Conservation (phyloP, 2,888 invertebrate species). For the Megastigmus dorsalis region DNA sequence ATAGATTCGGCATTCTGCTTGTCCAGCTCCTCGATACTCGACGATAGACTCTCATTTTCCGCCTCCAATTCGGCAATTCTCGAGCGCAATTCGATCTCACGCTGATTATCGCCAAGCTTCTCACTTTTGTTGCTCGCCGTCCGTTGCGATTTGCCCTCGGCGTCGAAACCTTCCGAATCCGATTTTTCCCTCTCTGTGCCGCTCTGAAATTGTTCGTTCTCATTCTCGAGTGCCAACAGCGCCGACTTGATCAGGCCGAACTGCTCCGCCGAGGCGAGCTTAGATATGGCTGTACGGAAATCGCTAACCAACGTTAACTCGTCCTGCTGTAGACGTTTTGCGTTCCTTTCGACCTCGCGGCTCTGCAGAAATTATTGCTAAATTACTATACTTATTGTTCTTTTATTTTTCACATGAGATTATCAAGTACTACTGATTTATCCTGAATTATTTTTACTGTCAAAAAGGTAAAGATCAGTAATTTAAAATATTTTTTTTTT, state of each 20-base stretch:
- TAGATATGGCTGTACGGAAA: constrained; percentile 69
- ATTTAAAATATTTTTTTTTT: no score
- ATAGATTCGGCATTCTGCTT: constrained; percentile 83
- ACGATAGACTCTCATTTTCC: constrained; percentile 78
- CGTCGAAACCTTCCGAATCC: constrained; percentile 59
- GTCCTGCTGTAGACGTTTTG: constrained; percentile 67
- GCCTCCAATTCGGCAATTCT: constrained; percentile 77
- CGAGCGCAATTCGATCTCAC: constrained; percentile 70
- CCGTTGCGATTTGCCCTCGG: constrained; percentile 39
- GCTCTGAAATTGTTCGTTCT: constrained; percentile 59
- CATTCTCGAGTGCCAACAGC: constrained; percentile 67
- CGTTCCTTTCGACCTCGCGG: constrained; percentile 68
- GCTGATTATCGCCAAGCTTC: constrained; percentile 49
- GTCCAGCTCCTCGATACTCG: constrained; percentile 83
- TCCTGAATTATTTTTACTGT: no score
- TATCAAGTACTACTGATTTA: no score
- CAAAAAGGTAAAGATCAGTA: no score
- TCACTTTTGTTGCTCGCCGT: not conserved
- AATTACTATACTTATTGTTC: no score
- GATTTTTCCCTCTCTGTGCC: constrained; percentile 60
- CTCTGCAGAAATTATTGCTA: constrained; percentile 64
- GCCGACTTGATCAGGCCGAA: constrained; percentile 67
- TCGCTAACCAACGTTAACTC: constrained; percentile 68
- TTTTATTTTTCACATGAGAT: no score
- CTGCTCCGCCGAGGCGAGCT: constrained; percentile 70